Evolutionary conservation across 2,113 vertebrate species (phyloP).

Genomic region (Eleginops maclovinus): DNA sequence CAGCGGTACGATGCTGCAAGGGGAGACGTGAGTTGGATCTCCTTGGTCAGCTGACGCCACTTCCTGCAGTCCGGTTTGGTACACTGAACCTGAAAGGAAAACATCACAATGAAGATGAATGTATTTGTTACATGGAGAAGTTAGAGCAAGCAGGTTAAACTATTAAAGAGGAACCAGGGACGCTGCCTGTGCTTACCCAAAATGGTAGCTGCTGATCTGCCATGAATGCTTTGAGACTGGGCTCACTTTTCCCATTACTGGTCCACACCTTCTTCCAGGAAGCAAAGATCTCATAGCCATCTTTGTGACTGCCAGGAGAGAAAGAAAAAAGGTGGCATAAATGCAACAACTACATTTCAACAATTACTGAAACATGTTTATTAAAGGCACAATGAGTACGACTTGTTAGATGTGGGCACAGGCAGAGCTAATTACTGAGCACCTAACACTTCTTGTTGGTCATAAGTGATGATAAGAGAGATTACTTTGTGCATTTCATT

Average conservation of each 20-base stretch:
- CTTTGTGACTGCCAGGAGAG: conserved; percentile 91
- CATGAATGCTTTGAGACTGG: conserved; percentile 98
- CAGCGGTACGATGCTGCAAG: conserved; percentile 93
- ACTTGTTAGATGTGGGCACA: too few species aligned
- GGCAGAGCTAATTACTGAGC: too few species aligned
- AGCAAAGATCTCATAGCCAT: conserved; percentile 94
- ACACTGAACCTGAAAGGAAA: conserved; percentile 89
- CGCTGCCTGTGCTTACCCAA: conserved; percentile 86
- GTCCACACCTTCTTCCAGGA: conserved; percentile 98
- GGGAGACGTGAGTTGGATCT: conserved; percentile 91
- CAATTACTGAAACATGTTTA: background rate
- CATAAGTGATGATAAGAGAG: too few species aligned
- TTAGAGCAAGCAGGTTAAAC: background rate
- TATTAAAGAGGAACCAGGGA: background rate
- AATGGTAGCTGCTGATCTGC: conserved; percentile 97
- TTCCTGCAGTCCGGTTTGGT: conserved; percentile 93
- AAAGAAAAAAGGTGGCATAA: background rate
- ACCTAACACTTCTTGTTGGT: too few species aligned
- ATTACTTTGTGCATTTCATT: too few species aligned
- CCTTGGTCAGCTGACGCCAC: conserved; percentile 98
- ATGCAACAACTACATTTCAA: background rate
- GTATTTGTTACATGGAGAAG: background rate
- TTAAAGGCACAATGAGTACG: background rate
- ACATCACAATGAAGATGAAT: background rate
- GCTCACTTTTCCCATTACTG: conserved; percentile 97